A percentile compares a stretch with the other conserved stretches of the same genome.
Evolutionary conservation across 2,888 invertebrate species (phyloP).

Genomic region (Branchipolynoe longqiensis): DNA sequence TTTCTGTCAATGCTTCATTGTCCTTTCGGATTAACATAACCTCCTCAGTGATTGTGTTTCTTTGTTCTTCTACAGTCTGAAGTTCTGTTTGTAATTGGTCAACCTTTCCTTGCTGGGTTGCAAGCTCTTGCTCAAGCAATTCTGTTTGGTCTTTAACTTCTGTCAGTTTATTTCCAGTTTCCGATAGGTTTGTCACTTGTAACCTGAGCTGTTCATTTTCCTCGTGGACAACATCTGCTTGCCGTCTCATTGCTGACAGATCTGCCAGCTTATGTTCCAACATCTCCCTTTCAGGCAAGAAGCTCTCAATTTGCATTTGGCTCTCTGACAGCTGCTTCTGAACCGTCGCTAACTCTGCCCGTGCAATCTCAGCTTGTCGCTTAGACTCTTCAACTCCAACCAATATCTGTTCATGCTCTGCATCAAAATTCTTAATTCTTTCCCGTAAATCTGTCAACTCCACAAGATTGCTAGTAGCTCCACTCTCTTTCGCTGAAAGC

Average conservation of each 20-base stretch:
- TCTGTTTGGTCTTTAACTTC: neutral
- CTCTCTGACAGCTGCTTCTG: slow-evolving; percentile 54
- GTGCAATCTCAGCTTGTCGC: slow-evolving; percentile 59
- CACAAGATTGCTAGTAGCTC: neutral
- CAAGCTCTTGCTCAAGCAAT: neutral
- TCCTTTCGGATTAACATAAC: neutral
- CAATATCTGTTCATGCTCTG: slow-evolving; percentile 14
- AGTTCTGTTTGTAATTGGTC: neutral
- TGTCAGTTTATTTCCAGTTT: slow-evolving; percentile 2
- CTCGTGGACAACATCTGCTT: slow-evolving; percentile 49
- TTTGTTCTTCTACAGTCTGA: neutral
- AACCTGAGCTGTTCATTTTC: slow-evolving; percentile 53
- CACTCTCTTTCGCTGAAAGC: neutral
- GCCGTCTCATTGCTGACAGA: slow-evolving; percentile 38
- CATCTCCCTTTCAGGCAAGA: slow-evolving; percentile 65
- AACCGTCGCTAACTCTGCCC: slow-evolving; percentile 52
- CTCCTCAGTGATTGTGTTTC: neutral
- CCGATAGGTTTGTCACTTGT: neutral
- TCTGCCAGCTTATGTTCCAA: slow-evolving; percentile 62
- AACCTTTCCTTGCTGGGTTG: neutral
- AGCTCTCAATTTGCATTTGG: slow-evolving; percentile 63
- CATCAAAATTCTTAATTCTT: neutral
- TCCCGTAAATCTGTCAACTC: neutral
- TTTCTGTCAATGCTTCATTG: neutral
- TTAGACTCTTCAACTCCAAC: slow-evolving; percentile 54